Evolutionary conservation across 2,888 invertebrate species (phyloP), one percentile per base, ranked within the genome.

Genomic region (Buathra laborator): DNA sequence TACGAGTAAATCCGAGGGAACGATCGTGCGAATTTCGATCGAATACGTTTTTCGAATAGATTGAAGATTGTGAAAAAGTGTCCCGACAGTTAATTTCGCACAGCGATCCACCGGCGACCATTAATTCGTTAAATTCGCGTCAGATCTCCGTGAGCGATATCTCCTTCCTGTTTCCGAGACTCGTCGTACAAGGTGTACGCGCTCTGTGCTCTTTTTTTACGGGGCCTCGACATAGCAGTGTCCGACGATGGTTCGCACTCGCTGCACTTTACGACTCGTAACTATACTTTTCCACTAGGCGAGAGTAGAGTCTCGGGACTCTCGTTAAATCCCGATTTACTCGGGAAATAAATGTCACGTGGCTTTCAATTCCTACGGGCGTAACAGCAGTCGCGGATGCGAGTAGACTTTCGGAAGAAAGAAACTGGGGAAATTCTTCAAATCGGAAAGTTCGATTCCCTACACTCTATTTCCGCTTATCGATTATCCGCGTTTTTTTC

Each of bases 271-370:
- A 72, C 72, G 79, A 72, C 71, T 80, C 43, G 37, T 9, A 12
- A 64, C 51, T 66, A 53, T 32, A 29, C 59, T 62, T 29, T 62
- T 62, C 37, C 59, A 32, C 59, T 62, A 32, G 46, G 51, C 29
- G 53, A 72, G 53, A 51, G 71, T 72, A 44, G 43, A 66, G 72
- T 78, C 29, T n/a, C 16, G 44, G 46, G 29, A 77, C 32, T 56
- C 59, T 56, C 77, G 74, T 79, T 83, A 74, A 83, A 79, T 83
- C 75, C 70, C 70, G 75, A 74, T 75, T 37, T 83, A 83, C 46
- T n/a, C 14, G 71, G 67, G 83, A 78, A 78, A 82, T 82, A 77
- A 79, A 75, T 79, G 79, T 83, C 70, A 75, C 59, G 79, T 62
- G 74, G 53, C 62, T 79, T 53, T 32, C 70, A 24, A 46, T 64